Evolutionary conservation across 2,797 vertebrate genomes (phyloP), one percentile per base, ranked within the genome.

Genomic region (Clarias platycephalus): DNA sequence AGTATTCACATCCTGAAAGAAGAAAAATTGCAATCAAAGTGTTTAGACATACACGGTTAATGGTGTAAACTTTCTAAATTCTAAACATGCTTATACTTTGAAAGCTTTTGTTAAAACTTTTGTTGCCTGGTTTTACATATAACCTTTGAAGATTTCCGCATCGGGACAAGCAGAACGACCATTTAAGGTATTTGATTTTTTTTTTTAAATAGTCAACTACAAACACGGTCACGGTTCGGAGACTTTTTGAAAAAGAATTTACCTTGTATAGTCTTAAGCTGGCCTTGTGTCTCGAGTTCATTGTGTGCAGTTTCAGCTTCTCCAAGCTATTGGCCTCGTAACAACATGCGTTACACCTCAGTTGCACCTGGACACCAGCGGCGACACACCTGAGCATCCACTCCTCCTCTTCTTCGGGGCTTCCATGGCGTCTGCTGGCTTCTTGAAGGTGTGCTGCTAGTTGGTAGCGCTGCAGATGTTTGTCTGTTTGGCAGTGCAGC

Each of bases 401-500:
- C 84, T 96, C 96, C 62, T 88, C 93, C 58, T 93, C 95, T 86
- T 95, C 94, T 0, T 96, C 97, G 91, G 95, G 96, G 89, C 96
- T 96, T 89, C 93, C 92, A 74, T 88, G 68, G 90, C 91, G 6
- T 92, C 93, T 87, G 83, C 95, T 95, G 0, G 96, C 96, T 90
- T 97, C 96, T 89, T 95, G 96, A 92, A 99, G 96, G 88, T 99
- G 98, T 82, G 98, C 97, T 71, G 98, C 96, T 67, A 99, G 96
- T 94, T 99, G 98, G 95, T 97, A 98, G 37, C 98, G 96, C 94
- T 97, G 97, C 88, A 99, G 94, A 0, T 99, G 98, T 90, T 99
- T 96, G 93, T 99, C 98, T 0, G 97, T 99, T 95, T 99, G 98
- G 89, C 98, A 99, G 94, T 99, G 98, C 88, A 99, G 94, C 90